Evolutionary conservation across 2,888 invertebrate species (phyloP), one percentile per base, ranked within the genome.

Genomic region (Hoplodrina ambigua): DNA sequence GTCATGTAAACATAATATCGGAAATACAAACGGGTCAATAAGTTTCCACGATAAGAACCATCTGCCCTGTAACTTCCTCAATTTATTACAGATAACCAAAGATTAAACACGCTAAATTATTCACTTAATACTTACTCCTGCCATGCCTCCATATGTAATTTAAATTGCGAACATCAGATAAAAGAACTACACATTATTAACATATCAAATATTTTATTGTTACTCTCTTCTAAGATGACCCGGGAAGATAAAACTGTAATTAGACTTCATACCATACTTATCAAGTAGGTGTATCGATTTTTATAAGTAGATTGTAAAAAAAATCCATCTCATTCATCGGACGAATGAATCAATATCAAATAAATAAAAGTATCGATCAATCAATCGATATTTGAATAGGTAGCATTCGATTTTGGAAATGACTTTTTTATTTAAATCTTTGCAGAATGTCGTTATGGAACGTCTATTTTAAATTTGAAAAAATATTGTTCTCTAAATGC

Each of bases 201-300:
- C 93, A 91, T 92, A 94, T 94, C 93, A 94, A 93, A 91, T 86
- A 90, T 89, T 92, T 91, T 90, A 93, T 93, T 94, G 90, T 93
- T 92, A 87, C 86, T 88, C 86, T 81, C 77, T 84, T 85, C 82
- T 73, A 75, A 78, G 95, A 95, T 95, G 94, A 92, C 94, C 94
- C 84, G 88, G 54, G 77, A 52, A 89, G 95, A 95, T 95, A 94
- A 94, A 91, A 90, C 90, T 90, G 92, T 95, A 95, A 95, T 95
- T 95, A 95, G 94, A 89, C 91, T 90, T 88, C 93, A 89, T 89
- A 92, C 92, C 86, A 82, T 85, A 92, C 91, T 94, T 94, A 95
- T 95, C 95, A 88, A 87, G 91, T 92, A 92, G 90, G 92, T 95
- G 94, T 93, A 95, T 95, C 95, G 88, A 93, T 93, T 90, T 93